phyloP scores from a whole-genome alignment of 1,140 invertebrate species.

The Drosophila ohnishii region DNA sequence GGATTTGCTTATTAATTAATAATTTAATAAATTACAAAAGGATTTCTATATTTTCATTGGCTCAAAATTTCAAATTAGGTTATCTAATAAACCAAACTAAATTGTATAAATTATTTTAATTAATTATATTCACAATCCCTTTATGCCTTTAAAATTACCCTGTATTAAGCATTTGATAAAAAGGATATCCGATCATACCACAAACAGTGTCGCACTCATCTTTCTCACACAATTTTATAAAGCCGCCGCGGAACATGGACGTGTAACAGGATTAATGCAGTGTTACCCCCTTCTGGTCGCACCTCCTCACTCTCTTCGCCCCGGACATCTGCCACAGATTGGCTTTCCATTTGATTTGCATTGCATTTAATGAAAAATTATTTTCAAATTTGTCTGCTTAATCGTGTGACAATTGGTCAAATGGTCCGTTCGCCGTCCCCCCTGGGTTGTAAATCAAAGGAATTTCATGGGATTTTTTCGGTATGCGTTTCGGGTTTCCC shows the following conservation, averaged over 20 bases:
- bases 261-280: constrained; percentile 76
- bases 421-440: constrained; percentile 34
- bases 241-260: constrained; percentile 44
- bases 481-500: constrained; percentile 30
- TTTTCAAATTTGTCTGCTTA: constrained; percentile 81
- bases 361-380: constrained; percentile 81
- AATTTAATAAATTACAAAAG: background rate
- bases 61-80: too few species aligned
- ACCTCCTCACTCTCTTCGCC: constrained; percentile 7
- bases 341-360: constrained; percentile 78
- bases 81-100: too few species aligned
- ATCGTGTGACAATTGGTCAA: constrained; percentile 79
- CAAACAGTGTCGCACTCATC: constrained; percentile 26
- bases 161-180: background rate
- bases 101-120: too few species aligned
- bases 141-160: background rate
- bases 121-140: background rate
- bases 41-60: too few species aligned
- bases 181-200: constrained; percentile 21
- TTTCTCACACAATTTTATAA: constrained; percentile 26
- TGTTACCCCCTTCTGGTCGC: constrained; percentile 22
- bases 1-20: background rate
- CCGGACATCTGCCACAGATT: constrained; percentile 60
- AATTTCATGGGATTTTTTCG: constrained; percentile 30
- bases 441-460: constrained; percentile 70